Evolutionary conservation across 2,113 vertebrate species (phyloP), one percentile per base, ranked within the genome.

Genomic region (Mus spicilegus): DNA sequence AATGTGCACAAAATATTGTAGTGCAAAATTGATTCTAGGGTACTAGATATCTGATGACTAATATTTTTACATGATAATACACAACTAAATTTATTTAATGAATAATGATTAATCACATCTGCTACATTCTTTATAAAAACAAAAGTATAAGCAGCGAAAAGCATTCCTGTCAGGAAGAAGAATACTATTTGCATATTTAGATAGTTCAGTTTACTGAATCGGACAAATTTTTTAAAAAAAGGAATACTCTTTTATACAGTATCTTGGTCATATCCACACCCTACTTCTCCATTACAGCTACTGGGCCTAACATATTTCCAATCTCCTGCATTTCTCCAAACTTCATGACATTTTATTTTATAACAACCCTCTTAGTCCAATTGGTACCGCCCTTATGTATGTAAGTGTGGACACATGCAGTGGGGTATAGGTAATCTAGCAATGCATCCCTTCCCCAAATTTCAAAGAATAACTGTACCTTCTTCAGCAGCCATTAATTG

Each of bases 31-130:
- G 73, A 87, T 70, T 90, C 7, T n/a, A 65, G 14, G 90, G 54
- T 20, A 90, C 22, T 65, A 76, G 96, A 2, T 16, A 61, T 93
- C 33, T 16, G 84, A 67, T 49, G 11, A 76, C 39, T 81, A 87
- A 16, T 19, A n/a, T 92, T 96, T 95, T 94, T 56, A 88, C 0
- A 1, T 39, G 63, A 88, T 76, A 72, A 76, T 70, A 94, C 81
- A 95, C 82, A 77, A 63, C 30, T 46, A 69, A 9, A 0, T 1
- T 65, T 84, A 91, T 0, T 3, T 90, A 80, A 85, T 65, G 16
- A 78, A 49, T 95, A 77, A 58, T 0, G 91, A 67, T 19, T 87
- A 84, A 63, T 16, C 1, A 87, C 92, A 72, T 54, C 1, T 89
- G 51, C 2, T 9, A 85, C 1, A 87, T 89, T 85, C 11, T 81